These are phyloP conservation scores for Phodopus roborovskii DNA, from an alignment of 2,113 vertebrate genomes.

Conservation along the genomic window DNA sequence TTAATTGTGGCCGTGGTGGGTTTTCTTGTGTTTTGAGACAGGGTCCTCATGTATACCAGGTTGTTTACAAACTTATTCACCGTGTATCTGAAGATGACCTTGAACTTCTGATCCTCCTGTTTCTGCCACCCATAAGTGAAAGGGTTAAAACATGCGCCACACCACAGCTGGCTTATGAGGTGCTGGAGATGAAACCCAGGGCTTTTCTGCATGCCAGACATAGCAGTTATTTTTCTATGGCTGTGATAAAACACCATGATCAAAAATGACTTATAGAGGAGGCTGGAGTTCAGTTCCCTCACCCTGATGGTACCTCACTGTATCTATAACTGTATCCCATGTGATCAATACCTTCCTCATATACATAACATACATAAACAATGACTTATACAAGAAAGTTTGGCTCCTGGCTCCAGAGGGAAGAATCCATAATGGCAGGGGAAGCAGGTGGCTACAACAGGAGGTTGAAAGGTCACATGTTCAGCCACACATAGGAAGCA, in stretches of 20 bases:
- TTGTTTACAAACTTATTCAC: background rate
- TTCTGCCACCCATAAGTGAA: too few species aligned
- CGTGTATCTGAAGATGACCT: background rate
- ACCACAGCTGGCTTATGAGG: background rate
- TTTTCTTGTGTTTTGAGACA: background rate
- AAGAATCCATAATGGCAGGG: background rate
- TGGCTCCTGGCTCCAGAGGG: background rate
- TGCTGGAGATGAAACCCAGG: background rate
- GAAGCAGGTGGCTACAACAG: background rate
- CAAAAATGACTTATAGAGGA: background rate
- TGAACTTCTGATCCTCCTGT: background rate
- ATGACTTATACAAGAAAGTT: background rate
- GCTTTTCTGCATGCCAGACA: background rate
- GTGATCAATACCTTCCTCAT: background rate
- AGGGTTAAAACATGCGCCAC: background rate
- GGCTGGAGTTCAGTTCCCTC: background rate
- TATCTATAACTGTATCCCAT: background rate
- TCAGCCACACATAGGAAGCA: background rate
- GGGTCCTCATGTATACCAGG: background rate
- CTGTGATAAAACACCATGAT: background rate
- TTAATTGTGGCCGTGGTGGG: too few species aligned
- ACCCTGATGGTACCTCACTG: background rate
- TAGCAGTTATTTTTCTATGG: background rate
- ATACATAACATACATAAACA: background rate
- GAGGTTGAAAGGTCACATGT: background rate